A percentile compares a stretch with the other conserved stretches of the same genome.
Conservation (phyloP, 2,888 invertebrate species). For the Pyrgus malvae region DNA sequence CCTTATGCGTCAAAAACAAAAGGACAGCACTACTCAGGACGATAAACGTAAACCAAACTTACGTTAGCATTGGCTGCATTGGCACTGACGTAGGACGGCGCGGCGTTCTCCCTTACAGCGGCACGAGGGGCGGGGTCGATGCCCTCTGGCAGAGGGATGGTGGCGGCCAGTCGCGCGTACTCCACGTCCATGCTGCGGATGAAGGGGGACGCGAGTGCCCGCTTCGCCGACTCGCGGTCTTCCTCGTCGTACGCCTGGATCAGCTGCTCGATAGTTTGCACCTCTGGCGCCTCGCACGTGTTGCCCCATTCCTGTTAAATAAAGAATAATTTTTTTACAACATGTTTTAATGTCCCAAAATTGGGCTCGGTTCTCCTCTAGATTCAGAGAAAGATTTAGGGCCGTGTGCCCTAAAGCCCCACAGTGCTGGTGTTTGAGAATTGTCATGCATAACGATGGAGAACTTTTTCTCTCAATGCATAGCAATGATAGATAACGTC, state of each 20-base stretch:
- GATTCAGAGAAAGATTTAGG: no score
- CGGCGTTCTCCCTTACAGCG: conserved; percentile 85
- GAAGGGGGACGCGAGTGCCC: conserved; percentile 90
- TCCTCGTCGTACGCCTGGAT: conserved; percentile 93
- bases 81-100: conserved; percentile 82
- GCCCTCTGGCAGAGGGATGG: conserved; percentile 58
- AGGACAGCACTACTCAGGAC: no score
- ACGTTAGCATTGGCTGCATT: conserved; percentile 31
- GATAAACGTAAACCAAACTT: no score
- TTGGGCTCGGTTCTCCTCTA: no score
- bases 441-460: no score
- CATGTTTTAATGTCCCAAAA: no score
- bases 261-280: conserved; percentile 89
- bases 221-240: conserved; percentile 89
- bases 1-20: no score
- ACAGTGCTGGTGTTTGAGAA: no score
- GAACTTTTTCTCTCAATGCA: no score
- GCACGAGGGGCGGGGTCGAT: conserved; percentile 79
- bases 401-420: no score
- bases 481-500: no score
- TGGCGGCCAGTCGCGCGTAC: conserved; percentile 83
- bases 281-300: conserved; percentile 91
- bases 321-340: neutral
- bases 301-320: conserved; percentile 87
- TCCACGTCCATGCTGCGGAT: conserved; percentile 97